Evolutionary conservation across 2,113 vertebrate genomes (phyloP).

Genomic region (Pterocles gutturalis): DNA sequence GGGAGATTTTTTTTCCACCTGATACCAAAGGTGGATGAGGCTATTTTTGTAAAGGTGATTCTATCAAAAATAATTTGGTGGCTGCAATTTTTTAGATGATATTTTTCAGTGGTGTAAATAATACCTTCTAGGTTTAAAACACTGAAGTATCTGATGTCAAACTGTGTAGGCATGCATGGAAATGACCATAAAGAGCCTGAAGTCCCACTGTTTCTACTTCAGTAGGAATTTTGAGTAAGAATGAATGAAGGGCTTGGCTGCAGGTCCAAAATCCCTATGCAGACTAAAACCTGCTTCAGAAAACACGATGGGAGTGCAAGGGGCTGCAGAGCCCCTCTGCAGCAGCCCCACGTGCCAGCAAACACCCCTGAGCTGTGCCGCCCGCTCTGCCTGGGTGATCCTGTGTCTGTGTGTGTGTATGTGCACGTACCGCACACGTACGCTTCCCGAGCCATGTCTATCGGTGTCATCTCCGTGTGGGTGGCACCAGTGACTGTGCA

Average conservation of each 20-base stretch:
- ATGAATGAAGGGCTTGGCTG: background rate
- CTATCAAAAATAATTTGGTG: background rate
- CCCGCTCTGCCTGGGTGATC: background rate
- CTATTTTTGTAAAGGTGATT: background rate
- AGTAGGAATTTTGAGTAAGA: background rate
- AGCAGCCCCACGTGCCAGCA: background rate
- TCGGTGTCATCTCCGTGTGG: background rate
- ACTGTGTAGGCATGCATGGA: accelerated
- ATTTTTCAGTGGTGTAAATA: background rate
- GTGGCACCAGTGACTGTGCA: constrained; percentile 2
- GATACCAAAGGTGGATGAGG: background rate
- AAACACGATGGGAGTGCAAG: accelerated
- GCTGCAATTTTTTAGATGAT: background rate
- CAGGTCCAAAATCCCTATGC: background rate
- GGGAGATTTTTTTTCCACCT: background rate
- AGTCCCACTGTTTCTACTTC: background rate
- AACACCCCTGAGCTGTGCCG: background rate
- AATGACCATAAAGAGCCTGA: background rate
- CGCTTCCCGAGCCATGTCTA: background rate
- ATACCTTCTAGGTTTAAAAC: background rate
- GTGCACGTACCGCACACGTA: background rate
- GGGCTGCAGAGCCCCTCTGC: background rate
- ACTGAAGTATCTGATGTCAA: background rate
- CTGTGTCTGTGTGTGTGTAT: background rate
- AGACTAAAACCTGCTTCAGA: background rate